Conservation (phyloP, 2,113 vertebrate species). For the Aspidoscelis tigris region DNA sequence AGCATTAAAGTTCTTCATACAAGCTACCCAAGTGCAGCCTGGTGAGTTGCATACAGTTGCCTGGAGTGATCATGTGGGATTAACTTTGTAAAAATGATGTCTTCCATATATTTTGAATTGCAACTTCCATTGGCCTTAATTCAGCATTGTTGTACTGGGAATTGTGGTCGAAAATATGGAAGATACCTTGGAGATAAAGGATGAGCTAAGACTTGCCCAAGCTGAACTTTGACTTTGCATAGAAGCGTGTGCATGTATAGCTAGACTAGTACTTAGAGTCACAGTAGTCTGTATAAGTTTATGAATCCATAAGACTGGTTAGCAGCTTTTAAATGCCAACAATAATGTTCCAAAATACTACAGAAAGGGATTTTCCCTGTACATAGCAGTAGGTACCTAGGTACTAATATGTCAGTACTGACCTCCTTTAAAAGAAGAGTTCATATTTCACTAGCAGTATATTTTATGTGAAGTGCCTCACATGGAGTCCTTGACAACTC, state of each 20-base stretch:
- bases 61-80: not conserved
- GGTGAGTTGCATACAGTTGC: constrained; percentile 73
- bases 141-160: too few relatives aligned
- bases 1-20: constrained; percentile 92
- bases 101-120: too few relatives aligned
- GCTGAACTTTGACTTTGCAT: not conserved
- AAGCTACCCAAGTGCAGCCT: constrained; percentile 95
- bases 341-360: not conserved
- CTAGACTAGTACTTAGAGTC: not conserved
- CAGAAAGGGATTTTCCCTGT: not conserved
- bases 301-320: not conserved
- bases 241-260: not conserved
- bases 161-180: too few relatives aligned
- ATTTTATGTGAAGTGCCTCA: not conserved
- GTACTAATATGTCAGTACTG: not conserved
- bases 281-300: not conserved
- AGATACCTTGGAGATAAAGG: not conserved
- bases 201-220: not conserved
- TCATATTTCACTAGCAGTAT: not conserved
- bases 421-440: not conserved
- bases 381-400: not conserved
- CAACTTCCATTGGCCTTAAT: too few relatives aligned
- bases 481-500: not conserved
- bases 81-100: too few relatives aligned
- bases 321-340: not conserved